phyloP scores from a whole-genome alignment of 1,140 invertebrate species.

The Tetramorium parvispinum region DNA sequence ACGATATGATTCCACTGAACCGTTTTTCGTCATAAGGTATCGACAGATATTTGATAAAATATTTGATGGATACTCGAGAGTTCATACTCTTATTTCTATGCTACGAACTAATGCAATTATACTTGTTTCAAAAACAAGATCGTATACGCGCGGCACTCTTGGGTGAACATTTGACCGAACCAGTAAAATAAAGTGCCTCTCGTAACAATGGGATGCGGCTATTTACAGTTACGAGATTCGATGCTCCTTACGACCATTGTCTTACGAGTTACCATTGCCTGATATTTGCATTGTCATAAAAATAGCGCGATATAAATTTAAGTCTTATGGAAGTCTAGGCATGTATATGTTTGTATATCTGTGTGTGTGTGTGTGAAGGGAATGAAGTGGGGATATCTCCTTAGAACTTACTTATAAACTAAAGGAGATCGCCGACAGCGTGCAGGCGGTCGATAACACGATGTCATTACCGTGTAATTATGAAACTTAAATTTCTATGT shows the following conservation, averaged over 20 bases:
- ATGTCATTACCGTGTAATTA: conserved; percentile 80
- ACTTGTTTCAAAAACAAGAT: conserved; percentile 14
- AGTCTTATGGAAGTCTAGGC: not conserved
- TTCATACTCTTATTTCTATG: not conserved
- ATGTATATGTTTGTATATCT: not conserved
- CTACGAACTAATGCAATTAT: not conserved
- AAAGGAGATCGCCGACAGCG: conserved; percentile 58
- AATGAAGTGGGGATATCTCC: conserved; percentile 19
- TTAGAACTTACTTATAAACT: conserved; percentile 72
- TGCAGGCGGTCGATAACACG: conserved; percentile 18
- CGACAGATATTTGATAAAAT: not conserved
- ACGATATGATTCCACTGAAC: not conserved
- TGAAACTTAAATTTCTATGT: conserved; percentile 79
- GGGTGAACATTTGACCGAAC: not conserved
- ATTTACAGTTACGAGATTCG: conserved; percentile 50
- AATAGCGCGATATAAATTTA: conserved; percentile 17
- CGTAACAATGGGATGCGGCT: conserved; percentile 31
- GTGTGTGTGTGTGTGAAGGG: not conserved
- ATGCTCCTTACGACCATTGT: conserved; percentile 16
- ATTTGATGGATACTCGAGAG: not conserved
- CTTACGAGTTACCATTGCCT: not conserved
- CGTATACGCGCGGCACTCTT: not conserved
- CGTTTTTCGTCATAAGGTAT: not conserved
- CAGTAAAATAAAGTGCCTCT: not conserved
- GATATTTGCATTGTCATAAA: conserved; percentile 41